Evolutionary conservation across 2,113 vertebrate genomes (phyloP).

Genomic region (Lipophrys pholis): DNA sequence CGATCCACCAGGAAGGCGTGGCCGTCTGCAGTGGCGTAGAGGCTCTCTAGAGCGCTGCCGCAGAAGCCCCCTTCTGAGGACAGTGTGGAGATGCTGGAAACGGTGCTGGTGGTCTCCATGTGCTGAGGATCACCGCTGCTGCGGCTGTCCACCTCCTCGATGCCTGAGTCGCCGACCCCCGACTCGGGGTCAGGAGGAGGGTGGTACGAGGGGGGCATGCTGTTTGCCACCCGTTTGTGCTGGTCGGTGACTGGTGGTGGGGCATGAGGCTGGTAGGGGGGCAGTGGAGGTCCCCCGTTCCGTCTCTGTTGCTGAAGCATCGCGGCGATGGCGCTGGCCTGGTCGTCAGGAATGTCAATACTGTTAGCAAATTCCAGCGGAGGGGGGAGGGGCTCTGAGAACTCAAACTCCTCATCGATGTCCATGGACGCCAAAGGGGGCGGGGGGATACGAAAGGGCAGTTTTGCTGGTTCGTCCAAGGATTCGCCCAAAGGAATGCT

Average conservation of each 20-base stretch:
- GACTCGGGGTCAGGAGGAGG: conserved; percentile 89
- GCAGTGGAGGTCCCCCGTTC: conserved; percentile 66
- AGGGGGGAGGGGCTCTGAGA: conserved; percentile 94
- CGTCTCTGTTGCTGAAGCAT: conserved; percentile 86
- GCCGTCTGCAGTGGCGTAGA: conserved; percentile 93
- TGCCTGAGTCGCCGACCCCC: conserved; percentile 90
- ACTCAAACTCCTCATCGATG: conserved; percentile 95
- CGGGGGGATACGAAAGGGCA: conserved; percentile 95
- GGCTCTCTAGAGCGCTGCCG: conserved; percentile 90
- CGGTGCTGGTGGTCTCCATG: conserved; percentile 97
- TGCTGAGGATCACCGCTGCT: conserved; percentile 93
- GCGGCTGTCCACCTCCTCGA: conserved; percentile 94
- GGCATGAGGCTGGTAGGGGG: conserved; percentile 80
- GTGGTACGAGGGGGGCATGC: conserved; percentile 87
- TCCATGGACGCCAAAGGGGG: conserved; percentile 94
- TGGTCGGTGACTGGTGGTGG: conserved; percentile 79
- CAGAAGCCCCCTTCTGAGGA: conserved; percentile 92
- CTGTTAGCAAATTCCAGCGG: conserved; percentile 98
- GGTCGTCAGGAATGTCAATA: conserved; percentile 95
- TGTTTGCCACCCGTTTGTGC: conserved; percentile 86
- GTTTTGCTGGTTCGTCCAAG: conserved; percentile 89
- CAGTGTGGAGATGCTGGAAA: conserved; percentile 97
- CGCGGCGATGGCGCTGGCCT: conserved; percentile 85
- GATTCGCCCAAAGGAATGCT: conserved; percentile 88
- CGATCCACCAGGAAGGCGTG: conserved; percentile 93